A percentile compares a stretch with the other conserved stretches of the same genome.
Conservation (phyloP, 2,888 invertebrate genomes). For the Strigamia crassipes region DNA sequence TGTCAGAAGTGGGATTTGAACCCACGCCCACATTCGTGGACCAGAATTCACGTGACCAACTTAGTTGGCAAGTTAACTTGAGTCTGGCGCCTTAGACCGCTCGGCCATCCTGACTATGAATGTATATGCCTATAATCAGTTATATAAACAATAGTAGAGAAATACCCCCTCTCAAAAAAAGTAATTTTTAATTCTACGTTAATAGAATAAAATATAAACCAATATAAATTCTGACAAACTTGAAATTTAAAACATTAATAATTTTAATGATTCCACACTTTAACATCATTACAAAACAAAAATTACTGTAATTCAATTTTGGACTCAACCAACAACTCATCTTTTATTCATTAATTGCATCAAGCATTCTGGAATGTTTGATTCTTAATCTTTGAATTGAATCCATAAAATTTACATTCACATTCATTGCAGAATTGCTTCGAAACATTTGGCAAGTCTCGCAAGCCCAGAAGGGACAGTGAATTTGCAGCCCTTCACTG, state of each 20-base stretch:
- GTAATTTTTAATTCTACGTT: too few species aligned
- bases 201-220: neutral
- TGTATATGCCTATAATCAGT: neutral
- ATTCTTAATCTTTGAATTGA: conserved; percentile 8
- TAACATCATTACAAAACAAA: neutral
- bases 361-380: neutral
- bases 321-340: neutral
- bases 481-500: conserved; percentile 17
- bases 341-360: neutral
- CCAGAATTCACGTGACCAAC: neutral
- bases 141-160: too few species aligned
- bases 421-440: neutral
- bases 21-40: conserved; percentile 16
- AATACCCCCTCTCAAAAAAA: too few species aligned
- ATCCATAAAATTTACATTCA: conserved; percentile 25
- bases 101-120: conserved; percentile 6
- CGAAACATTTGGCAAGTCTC: conserved; percentile 8
- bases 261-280: neutral
- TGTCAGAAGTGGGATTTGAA: conserved; percentile 16
- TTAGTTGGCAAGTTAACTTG: neutral
- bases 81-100: conserved; percentile 17
- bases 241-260: neutral
- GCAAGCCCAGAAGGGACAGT: conserved; percentile 6
- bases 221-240: neutral
- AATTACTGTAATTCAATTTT: neutral